These are phyloP conservation scores for Gymnoscopelus braueri DNA, from an alignment of 2,797 vertebrate species.

Conservation along the genomic window DNA sequence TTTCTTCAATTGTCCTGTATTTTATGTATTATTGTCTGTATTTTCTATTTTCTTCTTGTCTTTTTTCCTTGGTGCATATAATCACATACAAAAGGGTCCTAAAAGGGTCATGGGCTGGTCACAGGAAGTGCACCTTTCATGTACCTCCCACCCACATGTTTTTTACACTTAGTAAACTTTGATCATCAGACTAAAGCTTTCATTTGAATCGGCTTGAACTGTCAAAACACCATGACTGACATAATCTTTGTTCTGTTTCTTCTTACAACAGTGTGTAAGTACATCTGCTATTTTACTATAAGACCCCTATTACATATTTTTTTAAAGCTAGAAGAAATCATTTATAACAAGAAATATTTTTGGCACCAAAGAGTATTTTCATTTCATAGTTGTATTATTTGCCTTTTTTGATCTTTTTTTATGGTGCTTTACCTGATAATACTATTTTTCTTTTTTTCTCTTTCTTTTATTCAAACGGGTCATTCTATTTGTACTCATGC, in stretches of 20 bases:
- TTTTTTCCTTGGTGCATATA: no score
- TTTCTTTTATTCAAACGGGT: no score
- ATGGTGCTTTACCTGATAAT: no score
- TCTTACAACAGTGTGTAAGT: conserved; percentile 46
- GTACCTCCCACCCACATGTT: conserved; percentile 21
- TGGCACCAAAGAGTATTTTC: no score
- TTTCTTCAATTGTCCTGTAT: no score
- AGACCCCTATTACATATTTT: not conserved
- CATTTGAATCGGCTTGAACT: conserved; percentile 16
- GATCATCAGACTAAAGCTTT: conserved; percentile 28
- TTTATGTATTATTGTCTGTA: no score
- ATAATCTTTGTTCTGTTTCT: conserved; percentile 43
- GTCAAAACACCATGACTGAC: conserved; percentile 34
- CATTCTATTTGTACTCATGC: no score
- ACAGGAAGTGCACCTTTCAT: not conserved
- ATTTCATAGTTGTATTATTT: no score
- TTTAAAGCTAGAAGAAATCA: not conserved
- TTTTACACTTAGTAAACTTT: conserved; percentile 14
- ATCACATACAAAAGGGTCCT: not conserved
- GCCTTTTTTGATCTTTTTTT: no score
- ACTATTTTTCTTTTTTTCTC: no score
- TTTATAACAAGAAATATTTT: no score
- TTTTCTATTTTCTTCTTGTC: no score
- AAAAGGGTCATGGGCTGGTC: not conserved
- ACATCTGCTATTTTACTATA: not conserved